phyloP scores from a whole-genome alignment of 2,888 invertebrate genomes.

The Hyposoter dolosus region DNA sequence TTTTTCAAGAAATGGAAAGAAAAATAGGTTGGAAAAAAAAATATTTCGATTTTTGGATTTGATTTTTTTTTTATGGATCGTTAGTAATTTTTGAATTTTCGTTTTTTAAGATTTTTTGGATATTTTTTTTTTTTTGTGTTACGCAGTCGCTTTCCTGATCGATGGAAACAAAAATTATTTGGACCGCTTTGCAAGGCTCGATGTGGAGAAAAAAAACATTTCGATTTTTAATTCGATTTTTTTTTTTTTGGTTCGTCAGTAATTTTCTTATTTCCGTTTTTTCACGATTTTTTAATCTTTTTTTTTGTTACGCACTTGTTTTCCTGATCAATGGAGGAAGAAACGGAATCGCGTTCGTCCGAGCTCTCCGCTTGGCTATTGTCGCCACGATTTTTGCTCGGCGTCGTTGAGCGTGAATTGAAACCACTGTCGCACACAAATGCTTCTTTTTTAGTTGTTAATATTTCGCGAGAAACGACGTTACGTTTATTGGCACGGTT shows the following conservation, averaged over 20 bases:
- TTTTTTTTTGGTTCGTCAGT: neutral
- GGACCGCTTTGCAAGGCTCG: too few relatives aligned
- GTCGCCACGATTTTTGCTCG: slow-evolving; percentile 80
- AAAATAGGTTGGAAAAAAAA: too few relatives aligned
- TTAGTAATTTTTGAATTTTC: too few relatives aligned
- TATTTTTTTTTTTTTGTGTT: too few relatives aligned
- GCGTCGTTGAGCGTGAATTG: slow-evolving; percentile 83
- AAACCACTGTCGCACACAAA: slow-evolving; percentile 82
- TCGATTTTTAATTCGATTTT: neutral
- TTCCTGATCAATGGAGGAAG: slow-evolving; percentile 78
- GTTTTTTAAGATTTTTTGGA: too few relatives aligned
- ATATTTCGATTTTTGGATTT: too few relatives aligned
- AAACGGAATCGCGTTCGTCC: slow-evolving; percentile 81
- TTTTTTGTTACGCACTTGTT: slow-evolving; percentile 77
- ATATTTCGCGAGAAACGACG: slow-evolving; percentile 72
- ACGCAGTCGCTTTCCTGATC: too few relatives aligned
- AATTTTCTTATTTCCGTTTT: neutral
- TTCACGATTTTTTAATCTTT: neutral
- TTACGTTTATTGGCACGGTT: slow-evolving; percentile 66
- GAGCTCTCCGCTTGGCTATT: slow-evolving; percentile 81
- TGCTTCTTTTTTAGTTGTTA: slow-evolving; percentile 75
- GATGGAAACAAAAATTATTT: too few relatives aligned
- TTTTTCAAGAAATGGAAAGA: too few relatives aligned
- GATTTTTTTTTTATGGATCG: too few relatives aligned
- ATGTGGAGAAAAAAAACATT: too few relatives aligned